Percentiles rank a stretch among this genome's conserved stretches.
These are phyloP conservation scores for Hoplostethus mediterraneus DNA, from an alignment of 2,797 vertebrate genomes.

Conservation along the genomic window DNA sequence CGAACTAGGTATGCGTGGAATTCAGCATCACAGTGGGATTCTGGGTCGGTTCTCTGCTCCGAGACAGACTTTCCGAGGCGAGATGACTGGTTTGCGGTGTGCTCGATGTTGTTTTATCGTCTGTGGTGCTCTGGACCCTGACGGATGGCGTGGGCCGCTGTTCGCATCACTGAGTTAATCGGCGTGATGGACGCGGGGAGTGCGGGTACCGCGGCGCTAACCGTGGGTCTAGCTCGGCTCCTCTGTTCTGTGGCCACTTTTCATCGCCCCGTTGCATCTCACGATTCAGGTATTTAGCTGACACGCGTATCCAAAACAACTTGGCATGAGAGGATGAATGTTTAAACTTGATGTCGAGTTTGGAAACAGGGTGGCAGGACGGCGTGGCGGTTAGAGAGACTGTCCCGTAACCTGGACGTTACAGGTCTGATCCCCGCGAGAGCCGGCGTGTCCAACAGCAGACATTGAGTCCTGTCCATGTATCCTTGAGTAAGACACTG, in stretches of 20 bases:
- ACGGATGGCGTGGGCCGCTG: conserved; percentile 36
- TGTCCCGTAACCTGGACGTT: too few relatives aligned
- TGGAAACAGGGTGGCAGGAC: too few relatives aligned
- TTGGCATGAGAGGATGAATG: too few relatives aligned
- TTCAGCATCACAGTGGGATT: conserved; percentile 63
- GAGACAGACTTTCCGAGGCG: conserved; percentile 43
- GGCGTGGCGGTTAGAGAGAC: too few relatives aligned
- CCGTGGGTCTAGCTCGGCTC: not conserved
- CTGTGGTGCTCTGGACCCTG: conserved; percentile 47
- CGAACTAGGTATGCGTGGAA: conserved; percentile 67
- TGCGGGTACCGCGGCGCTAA: not conserved
- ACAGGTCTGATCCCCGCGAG: too few relatives aligned
- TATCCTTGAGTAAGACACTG: too few relatives aligned
- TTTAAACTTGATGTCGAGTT: too few relatives aligned
- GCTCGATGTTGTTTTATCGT: conserved; percentile 41
- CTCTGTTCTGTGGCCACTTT: not conserved
- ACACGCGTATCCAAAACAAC: too few relatives aligned
- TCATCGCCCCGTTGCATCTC: too few relatives aligned
- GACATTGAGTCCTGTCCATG: too few relatives aligned
- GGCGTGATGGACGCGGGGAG: not conserved
- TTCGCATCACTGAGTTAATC: conserved; percentile 31
- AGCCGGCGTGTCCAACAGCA: too few relatives aligned
- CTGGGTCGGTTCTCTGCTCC: conserved; percentile 45
- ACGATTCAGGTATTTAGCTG: too few relatives aligned
- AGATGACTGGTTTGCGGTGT: conserved; percentile 32